These are phyloP conservation scores for Melanotaenia parkinsoni DNA, from an alignment of 2,797 vertebrate genomes.

Conservation along the genomic window DNA sequence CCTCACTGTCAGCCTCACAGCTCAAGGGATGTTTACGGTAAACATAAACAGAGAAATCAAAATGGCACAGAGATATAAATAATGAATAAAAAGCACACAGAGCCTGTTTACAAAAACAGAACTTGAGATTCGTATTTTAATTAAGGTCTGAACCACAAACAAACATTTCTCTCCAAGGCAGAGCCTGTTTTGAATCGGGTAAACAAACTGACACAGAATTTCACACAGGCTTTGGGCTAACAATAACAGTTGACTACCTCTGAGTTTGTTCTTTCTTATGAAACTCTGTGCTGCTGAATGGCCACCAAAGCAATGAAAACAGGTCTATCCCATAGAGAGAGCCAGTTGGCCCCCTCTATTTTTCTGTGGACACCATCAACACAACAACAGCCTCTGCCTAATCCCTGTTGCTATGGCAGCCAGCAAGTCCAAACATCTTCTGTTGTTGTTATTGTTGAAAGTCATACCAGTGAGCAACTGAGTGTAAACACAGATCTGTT, in stretches of 20 bases:
- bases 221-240: constrained; percentile 88
- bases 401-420: constrained; percentile 93
- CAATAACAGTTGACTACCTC: constrained; percentile 87
- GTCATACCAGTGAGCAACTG: constrained; percentile 84
- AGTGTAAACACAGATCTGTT: constrained; percentile 84
- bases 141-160: constrained; percentile 87
- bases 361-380: constrained; percentile 90
- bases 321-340: constrained; percentile 73
- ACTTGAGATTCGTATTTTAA: constrained; percentile 87
- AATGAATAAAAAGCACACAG: constrained; percentile 83
- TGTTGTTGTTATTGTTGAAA: constrained; percentile 98
- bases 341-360: constrained; percentile 81
- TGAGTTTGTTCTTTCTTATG: constrained; percentile 85
- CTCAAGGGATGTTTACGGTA: constrained; percentile 83
- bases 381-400: constrained; percentile 89
- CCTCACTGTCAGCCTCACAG: constrained; percentile 70
- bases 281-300: constrained; percentile 76
- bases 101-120: constrained; percentile 84
- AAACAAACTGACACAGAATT: constrained; percentile 89
- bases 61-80: constrained; percentile 84
- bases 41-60: constrained; percentile 87
- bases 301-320: constrained; percentile 71
- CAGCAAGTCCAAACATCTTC: constrained; percentile 97
- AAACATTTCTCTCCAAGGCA: constrained; percentile 89
- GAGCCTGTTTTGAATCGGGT: constrained; percentile 86